A percentile compares a stretch with the other conserved stretches of the same genome.
phyloP scores from a whole-genome alignment of 2,113 vertebrate genomes.

The Megaleporinus macrocephalus region DNA sequence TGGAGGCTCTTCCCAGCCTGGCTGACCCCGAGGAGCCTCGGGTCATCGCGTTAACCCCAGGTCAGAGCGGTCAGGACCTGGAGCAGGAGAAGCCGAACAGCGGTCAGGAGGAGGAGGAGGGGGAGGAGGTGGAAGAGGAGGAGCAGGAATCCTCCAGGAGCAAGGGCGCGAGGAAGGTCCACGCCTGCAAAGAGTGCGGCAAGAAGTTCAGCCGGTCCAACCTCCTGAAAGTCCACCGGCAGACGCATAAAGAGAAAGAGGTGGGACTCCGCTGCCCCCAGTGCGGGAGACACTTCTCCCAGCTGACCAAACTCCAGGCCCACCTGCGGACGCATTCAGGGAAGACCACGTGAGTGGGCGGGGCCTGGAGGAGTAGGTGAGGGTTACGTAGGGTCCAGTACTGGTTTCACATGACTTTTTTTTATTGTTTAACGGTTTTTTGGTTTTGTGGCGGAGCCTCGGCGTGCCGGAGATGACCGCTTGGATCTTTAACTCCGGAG shows the following conservation, averaged over 20 bases:
- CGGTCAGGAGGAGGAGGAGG: conserved; percentile 36
- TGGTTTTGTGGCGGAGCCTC: neutral
- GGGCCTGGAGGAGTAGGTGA: neutral
- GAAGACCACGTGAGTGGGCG: conserved; percentile 53
- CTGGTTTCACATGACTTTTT: neutral
- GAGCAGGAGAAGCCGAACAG: conserved; percentile 47
- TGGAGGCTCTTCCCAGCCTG: conserved; percentile 52
- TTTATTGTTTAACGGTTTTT: neutral
- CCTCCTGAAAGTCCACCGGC: conserved; percentile 74
- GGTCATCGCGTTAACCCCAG: neutral
- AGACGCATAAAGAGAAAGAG: conserved; percentile 57
- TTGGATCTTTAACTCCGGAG: neutral
- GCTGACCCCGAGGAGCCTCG: conserved; percentile 36
- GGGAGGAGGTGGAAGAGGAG: conserved; percentile 63
- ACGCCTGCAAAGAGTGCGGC: conserved; percentile 75
- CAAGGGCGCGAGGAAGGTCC: conserved; percentile 61
- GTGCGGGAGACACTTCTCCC: conserved; percentile 76
- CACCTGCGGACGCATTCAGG: conserved; percentile 64
- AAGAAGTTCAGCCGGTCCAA: conserved; percentile 74
- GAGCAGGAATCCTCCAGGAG: conserved; percentile 17
- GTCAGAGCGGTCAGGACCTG: neutral
- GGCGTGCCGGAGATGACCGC: neutral
- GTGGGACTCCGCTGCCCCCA: conserved; percentile 51
- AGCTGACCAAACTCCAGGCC: conserved; percentile 66
- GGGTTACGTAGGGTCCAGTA: neutral